These are phyloP conservation scores for Calliopum simillimum DNA, from an alignment of 2,888 invertebrate genomes.

Conservation along the genomic window DNA sequence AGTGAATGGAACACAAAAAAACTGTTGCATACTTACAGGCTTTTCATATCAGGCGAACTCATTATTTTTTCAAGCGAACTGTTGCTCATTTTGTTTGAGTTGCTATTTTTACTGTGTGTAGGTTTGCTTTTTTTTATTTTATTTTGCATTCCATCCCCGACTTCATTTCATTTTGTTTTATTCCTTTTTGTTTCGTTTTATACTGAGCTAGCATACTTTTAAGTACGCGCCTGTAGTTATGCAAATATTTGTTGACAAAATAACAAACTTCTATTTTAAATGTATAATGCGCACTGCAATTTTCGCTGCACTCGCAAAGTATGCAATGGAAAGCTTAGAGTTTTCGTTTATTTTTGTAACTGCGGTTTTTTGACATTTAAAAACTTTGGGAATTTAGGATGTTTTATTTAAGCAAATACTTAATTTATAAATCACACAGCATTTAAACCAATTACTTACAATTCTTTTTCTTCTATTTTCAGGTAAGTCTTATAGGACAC, in stretches of 20 bases:
- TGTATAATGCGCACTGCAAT: neutral
- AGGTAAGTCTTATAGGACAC: too few relatives aligned
- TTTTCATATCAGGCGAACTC: slow-evolving; percentile 17
- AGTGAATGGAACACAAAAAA: neutral
- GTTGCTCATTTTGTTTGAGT: slow-evolving; percentile 27
- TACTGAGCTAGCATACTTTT: neutral
- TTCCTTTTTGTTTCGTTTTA: neutral
- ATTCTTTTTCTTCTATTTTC: too few relatives aligned
- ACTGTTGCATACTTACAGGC: slow-evolving; percentile 24
- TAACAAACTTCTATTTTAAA: neutral
- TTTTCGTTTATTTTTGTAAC: neutral
- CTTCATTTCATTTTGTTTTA: neutral
- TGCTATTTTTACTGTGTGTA: neutral
- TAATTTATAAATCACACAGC: too few relatives aligned
- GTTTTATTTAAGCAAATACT: too few relatives aligned
- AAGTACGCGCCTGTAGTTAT: neutral
- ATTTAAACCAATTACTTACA: too few relatives aligned
- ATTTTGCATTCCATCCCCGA: neutral
- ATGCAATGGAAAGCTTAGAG: neutral
- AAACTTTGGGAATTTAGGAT: too few relatives aligned
- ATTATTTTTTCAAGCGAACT: slow-evolving; percentile 44
- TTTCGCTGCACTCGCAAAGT: neutral
- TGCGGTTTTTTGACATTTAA: neutral
- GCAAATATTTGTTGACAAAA: slow-evolving; percentile 21
- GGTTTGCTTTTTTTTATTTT: neutral